These are phyloP conservation scores for Drosophila nasuta DNA, from an alignment of 1,140 invertebrate genomes.

Conservation along the genomic window DNA sequence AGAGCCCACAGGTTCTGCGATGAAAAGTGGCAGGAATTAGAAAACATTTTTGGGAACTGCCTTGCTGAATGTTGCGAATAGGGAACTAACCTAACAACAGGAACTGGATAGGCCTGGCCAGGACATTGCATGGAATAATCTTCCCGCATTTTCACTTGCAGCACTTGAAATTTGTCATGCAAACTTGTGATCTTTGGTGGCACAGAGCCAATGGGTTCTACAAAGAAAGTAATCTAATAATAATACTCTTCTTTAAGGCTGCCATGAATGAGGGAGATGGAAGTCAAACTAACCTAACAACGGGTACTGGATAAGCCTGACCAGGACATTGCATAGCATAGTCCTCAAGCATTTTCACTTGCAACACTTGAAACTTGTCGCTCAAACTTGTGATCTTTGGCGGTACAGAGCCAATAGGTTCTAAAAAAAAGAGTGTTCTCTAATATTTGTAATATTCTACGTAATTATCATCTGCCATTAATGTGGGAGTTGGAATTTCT, in stretches of 20 bases:
- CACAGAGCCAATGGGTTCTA: conserved; percentile 90
- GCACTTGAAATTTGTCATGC: conserved; percentile 86
- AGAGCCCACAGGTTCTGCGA: conserved; percentile 89
- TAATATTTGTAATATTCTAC: neutral
- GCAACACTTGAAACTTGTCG: conserved; percentile 86
- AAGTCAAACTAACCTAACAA: conserved; percentile 87
- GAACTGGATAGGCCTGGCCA: conserved; percentile 89
- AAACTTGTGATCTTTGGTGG: conserved; percentile 88
- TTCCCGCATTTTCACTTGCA: conserved; percentile 86
- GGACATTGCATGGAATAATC: conserved; percentile 88
- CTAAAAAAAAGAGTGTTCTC: conserved; percentile 80
- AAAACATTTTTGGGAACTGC: neutral
- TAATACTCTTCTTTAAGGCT: neutral
- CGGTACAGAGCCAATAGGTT: conserved; percentile 89
- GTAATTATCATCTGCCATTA: neutral
- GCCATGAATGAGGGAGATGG: conserved; percentile 16
- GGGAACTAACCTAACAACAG: conserved; percentile 87
- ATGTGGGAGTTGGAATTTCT: neutral
- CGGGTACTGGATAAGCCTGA: conserved; percentile 88
- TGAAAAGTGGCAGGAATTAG: neutral
- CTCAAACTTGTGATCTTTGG: conserved; percentile 87
- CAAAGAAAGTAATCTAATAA: conserved; percentile 21
- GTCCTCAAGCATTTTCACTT: conserved; percentile 87
- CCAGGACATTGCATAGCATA: conserved; percentile 88
- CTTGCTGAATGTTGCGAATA: neutral